A percentile compares a stretch with the other conserved stretches of the same genome.
These are phyloP conservation scores for Steinernema hermaphroditum DNA, from an alignment of 2,888 invertebrate genomes.

Conservation along the genomic window DNA sequence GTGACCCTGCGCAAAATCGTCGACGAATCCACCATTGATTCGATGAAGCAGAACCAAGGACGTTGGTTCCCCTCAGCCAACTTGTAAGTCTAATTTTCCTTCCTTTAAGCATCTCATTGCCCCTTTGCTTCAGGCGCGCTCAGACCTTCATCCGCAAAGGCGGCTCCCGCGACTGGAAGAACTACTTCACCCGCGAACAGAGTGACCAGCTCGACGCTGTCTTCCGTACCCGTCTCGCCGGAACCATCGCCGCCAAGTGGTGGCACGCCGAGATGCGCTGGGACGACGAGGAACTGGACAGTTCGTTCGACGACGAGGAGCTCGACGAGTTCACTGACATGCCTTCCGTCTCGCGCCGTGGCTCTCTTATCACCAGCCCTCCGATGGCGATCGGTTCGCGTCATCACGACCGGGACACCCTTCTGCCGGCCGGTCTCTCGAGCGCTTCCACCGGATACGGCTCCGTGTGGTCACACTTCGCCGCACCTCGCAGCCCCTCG, in stretches of 20 bases:
- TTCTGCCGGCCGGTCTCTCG: conserved; percentile 41
- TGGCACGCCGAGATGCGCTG: conserved; percentile 60
- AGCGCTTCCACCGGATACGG: conserved; percentile 50
- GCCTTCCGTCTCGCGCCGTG: conserved; percentile 34
- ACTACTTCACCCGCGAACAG: conserved; percentile 61
- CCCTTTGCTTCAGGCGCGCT: conserved; percentile 46
- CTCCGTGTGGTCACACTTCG: conserved; percentile 46
- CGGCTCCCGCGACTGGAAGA: conserved; percentile 63
- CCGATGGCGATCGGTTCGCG: conserved; percentile 33
- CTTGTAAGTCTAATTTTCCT: conserved; percentile 44
- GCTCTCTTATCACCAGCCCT: conserved; percentile 33
- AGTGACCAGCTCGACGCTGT: conserved; percentile 57
- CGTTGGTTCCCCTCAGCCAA: conserved; percentile 61
- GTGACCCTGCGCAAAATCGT: conserved; percentile 50
- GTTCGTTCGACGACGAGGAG: conserved; percentile 5
- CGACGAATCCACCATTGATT: conserved; percentile 54
- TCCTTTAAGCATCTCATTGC: not conserved
- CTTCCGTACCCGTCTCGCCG: conserved; percentile 37
- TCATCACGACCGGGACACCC: conserved; percentile 37
- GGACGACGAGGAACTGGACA: conserved; percentile 46
- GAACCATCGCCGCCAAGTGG: conserved; percentile 49
- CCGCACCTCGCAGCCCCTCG: not conserved
- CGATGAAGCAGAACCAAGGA: conserved; percentile 64
- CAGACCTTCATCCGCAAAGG: conserved; percentile 65
- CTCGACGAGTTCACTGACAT: conserved; percentile 39